Evolutionary conservation across 1,140 invertebrate species (phyloP), one percentile per base, ranked within the genome.

Genomic region (Drosophila pandora): DNA sequence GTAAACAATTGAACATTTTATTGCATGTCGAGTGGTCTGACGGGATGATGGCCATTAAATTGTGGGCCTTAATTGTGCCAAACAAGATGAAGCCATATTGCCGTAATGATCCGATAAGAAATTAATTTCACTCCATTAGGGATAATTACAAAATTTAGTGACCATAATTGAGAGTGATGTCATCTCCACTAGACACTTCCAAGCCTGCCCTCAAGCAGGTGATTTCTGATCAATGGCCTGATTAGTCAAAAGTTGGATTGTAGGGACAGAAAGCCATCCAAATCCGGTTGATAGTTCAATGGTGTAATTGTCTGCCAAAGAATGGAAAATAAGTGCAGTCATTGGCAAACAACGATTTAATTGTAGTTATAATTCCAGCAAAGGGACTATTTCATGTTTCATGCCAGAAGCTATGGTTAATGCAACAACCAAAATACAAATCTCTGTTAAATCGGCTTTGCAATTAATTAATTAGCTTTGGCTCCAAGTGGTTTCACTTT

Each of bases 321-420:
- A 58, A 57, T 30, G 21, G n/a, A 21, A 39, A 67, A 60, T 7
- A 54, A 41, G 32, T 6, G 30, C 57, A 71, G 54, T 61, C 75
- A 83, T 67, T 54, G 65, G 63, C 10, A 62, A 65, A 65, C 65
- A 59, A 50, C 45, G 37, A 76, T 73, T 85, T 73, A 49, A 77
- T 47, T 55, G 52, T 48, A 59, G 65, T 77, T 73, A 84, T 76
- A 76, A 58, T 49, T 43, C 17, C 25, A 34, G 45, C 52, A 45
- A 56, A 74, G 28, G 6, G 12, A 25, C 54, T 52, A 37, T 45
- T 53, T 55, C 13, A 58, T 45, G 41, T 45, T 53, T 55, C 13
- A 58, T 45, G 45, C 5, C 48, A 45, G 5, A 21, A 56, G 39
- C 45, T 30, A 17, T 12, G 10, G 10, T 12, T 10, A 10, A 12